These are phyloP conservation scores for Chionodraco myersi DNA, from an alignment of 2,113 vertebrate species.

Conservation along the genomic window DNA sequence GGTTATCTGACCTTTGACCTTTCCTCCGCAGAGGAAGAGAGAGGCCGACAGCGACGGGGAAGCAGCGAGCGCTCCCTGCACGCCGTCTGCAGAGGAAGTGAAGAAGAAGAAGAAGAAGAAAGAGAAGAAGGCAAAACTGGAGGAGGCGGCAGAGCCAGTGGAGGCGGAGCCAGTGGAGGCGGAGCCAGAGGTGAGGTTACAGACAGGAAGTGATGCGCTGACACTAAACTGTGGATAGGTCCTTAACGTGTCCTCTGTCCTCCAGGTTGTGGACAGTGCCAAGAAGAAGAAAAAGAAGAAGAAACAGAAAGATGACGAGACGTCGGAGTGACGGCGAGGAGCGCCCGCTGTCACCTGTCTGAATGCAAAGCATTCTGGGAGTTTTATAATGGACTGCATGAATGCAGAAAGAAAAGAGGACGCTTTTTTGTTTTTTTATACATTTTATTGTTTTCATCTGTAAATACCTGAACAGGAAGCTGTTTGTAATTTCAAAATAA, in stretches of 20 bases:
- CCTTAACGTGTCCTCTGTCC: neutral
- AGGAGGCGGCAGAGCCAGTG: neutral
- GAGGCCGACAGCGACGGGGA: conserved; percentile 50
- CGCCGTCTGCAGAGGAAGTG: neutral
- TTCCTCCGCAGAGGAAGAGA: conserved; percentile 72
- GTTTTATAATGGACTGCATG: conserved; percentile 29
- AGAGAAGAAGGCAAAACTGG: conserved; percentile 46
- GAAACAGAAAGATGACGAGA: conserved; percentile 59
- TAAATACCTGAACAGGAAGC: conserved; percentile 53
- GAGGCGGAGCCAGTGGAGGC: conserved; percentile 2
- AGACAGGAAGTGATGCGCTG: too few relatives aligned
- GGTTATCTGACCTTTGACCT: neutral
- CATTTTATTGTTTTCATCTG: conserved; percentile 34
- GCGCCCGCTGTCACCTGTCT: neutral
- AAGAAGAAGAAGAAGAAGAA: conserved; percentile 74
- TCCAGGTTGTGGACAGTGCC: conserved; percentile 58
- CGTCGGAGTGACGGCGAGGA: conserved; percentile 52
- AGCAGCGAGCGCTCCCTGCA: accelerated
- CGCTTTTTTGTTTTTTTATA: conserved; percentile 35
- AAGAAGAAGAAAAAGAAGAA: conserved; percentile 84
- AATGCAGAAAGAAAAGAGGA: neutral
- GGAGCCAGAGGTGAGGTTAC: conserved; percentile 45
- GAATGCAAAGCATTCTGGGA: conserved; percentile 40
- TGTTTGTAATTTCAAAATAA: conserved; percentile 53
- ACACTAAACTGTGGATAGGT: too few relatives aligned